These are phyloP conservation scores for Heliconius ethilla DNA, from an alignment of 2,888 invertebrate species.

Conservation along the genomic window DNA sequence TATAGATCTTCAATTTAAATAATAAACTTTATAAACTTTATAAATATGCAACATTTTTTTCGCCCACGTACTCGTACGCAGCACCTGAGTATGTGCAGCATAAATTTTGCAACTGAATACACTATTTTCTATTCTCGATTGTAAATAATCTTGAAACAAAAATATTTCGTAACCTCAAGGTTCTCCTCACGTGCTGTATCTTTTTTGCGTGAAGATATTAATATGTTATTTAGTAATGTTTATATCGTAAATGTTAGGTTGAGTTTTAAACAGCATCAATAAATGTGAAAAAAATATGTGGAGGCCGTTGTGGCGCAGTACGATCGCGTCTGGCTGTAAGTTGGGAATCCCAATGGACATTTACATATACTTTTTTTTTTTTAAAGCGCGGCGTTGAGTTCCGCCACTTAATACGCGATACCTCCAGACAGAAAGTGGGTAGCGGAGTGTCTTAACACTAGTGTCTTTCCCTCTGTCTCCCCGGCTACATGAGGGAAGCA, in stretches of 20 bases:
- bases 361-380: too few relatives aligned
- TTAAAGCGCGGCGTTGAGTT: too few relatives aligned
- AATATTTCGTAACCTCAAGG: slow-evolving; percentile 28
- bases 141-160: slow-evolving; percentile 25
- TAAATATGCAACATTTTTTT: slow-evolving; percentile 19
- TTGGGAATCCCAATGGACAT: too few relatives aligned
- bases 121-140: slow-evolving; percentile 25
- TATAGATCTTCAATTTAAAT: background rate
- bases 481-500: too few relatives aligned
- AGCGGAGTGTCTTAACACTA: too few relatives aligned
- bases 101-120: slow-evolving; percentile 26
- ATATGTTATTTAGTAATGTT: slow-evolving; percentile 10
- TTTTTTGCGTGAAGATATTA: slow-evolving; percentile 10
- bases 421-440: too few relatives aligned
- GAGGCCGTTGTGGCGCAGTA: too few relatives aligned
- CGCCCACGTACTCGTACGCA: slow-evolving; percentile 20
- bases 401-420: too few relatives aligned
- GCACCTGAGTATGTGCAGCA: slow-evolving; percentile 30
- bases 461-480: too few relatives aligned
- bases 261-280: background rate
- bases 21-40: background rate
- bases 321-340: too few relatives aligned
- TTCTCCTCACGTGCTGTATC: slow-evolving; percentile 1
- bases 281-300: background rate
- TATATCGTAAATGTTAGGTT: slow-evolving; percentile 2